A percentile compares a stretch with the other conserved stretches of the same genome.
phyloP scores from a whole-genome alignment of 37 sponge, comb jelly and placozoan species.

The Diacarnus erythraeanus region DNA sequence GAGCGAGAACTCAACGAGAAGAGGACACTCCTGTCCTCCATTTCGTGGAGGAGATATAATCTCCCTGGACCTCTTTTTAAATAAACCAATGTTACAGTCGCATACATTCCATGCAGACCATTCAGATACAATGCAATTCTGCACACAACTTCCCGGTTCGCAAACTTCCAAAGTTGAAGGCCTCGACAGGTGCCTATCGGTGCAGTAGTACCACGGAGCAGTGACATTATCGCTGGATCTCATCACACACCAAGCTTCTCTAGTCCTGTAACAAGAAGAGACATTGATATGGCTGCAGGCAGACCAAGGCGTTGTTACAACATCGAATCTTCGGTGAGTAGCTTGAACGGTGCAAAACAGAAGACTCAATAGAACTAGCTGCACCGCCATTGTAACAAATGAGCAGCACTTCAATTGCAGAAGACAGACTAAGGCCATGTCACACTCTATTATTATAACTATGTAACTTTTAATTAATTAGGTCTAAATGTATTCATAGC shows the following conservation, averaged over 20 bases:
- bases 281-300: constrained; percentile 21
- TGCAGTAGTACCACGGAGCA: constrained; percentile 47
- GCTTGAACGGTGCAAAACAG: background rate
- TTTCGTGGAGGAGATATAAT: constrained; percentile 19
- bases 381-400: no score
- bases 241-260: constrained; percentile 23
- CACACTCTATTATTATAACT: no score
- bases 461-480: no score
- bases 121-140: constrained; percentile 33
- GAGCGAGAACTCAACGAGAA: background rate
- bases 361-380: background rate
- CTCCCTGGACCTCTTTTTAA: constrained; percentile 4
- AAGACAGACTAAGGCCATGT: no score
- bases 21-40: constrained; percentile 19
- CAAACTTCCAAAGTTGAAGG: constrained; percentile 11
- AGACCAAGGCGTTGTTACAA: background rate
- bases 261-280: constrained; percentile 21
- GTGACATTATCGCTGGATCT: constrained; percentile 7
- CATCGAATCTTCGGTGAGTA: background rate
- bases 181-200: constrained; percentile 2
- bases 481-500: no score
- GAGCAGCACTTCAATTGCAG: no score
- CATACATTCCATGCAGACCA: constrained; percentile 43
- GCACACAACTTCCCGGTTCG: constrained; percentile 1
- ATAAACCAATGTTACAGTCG: constrained; percentile 13